A percentile compares a stretch with the other conserved stretches of the same genome.
Conservation (phyloP, 2,797 vertebrate species). For the Amphiprion clarkii region DNA sequence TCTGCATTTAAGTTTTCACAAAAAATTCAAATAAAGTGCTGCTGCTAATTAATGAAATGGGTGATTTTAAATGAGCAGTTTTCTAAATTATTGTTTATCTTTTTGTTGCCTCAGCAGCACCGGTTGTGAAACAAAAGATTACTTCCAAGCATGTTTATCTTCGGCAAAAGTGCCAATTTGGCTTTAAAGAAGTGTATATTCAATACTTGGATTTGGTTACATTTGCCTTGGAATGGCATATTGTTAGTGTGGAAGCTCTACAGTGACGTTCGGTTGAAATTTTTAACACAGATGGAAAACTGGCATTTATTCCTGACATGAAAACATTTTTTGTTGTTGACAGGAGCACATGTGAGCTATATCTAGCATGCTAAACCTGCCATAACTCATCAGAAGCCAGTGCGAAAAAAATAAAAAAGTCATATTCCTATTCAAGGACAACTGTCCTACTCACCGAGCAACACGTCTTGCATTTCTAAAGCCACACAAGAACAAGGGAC, state of each 20-base stretch:
- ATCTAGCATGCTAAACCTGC: slow-evolving; percentile 5
- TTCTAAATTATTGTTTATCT: no score
- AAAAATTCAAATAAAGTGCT: no score
- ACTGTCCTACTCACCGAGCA: slow-evolving; percentile 3
- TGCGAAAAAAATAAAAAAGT: slow-evolving; percentile 6
- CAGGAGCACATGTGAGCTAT: slow-evolving; percentile 11
- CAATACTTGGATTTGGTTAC: neutral
- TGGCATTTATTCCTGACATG: neutral
- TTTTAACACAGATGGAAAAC: slow-evolving; percentile 4
- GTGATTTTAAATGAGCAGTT: no score
- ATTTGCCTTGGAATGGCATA: neutral
- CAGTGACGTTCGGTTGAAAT: neutral
- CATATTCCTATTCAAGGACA: slow-evolving; percentile 30
- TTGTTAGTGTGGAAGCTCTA: neutral
- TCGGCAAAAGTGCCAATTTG: no score
- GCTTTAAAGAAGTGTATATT: neutral
- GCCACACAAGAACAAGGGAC: slow-evolving; percentile 29
- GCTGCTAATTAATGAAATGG: no score
- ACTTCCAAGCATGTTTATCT: no score
- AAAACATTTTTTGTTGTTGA: slow-evolving; percentile 13
- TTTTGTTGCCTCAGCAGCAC: no score
- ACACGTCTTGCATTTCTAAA: slow-evolving; percentile 12
- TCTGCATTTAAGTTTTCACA: no score
- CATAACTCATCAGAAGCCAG: slow-evolving; percentile 6
- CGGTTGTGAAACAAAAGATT: no score